Conservation (phyloP, 1,140 invertebrate species). For the Drosophila tropicalis region DNA sequence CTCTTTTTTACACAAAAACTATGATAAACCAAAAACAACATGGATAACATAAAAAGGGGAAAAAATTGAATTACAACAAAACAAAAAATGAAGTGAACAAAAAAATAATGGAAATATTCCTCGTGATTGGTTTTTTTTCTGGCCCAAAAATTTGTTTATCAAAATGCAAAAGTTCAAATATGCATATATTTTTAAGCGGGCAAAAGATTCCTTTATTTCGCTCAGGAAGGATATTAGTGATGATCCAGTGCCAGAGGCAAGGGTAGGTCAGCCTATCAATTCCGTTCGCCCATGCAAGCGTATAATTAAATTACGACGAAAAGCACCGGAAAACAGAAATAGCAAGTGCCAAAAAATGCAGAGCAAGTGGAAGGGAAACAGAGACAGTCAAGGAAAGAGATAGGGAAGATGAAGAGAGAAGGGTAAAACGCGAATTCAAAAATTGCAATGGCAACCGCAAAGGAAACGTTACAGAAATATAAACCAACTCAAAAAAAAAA, state of each 20-base stretch:
- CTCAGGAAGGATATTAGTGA: neutral
- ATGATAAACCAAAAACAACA: neutral
- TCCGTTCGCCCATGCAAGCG: conserved; percentile 46
- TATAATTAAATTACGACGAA: conserved; percentile 58
- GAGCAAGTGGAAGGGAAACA: neutral
- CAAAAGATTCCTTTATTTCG: conserved; percentile 16
- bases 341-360: conserved; percentile 29
- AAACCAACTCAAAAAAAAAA: conserved; percentile 25
- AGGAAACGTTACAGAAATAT: no score
- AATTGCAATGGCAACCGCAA: conserved; percentile 33
- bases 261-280: neutral
- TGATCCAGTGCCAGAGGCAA: neutral
- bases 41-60: neutral
- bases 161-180: conserved; percentile 32
- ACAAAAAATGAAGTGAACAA: conserved; percentile 14
- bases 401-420: neutral
- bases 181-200: conserved; percentile 41
- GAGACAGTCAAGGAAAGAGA: no score
- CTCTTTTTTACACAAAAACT: no score
- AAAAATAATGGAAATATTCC: conserved; percentile 16
- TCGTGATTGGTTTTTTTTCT: no score
- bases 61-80: neutral
- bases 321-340: conserved; percentile 31
- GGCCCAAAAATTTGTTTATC: neutral
- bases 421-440: conserved; percentile 34